phyloP scores from a whole-genome alignment of 2,888 invertebrate genomes.

The Drosophila atripex region DNA sequence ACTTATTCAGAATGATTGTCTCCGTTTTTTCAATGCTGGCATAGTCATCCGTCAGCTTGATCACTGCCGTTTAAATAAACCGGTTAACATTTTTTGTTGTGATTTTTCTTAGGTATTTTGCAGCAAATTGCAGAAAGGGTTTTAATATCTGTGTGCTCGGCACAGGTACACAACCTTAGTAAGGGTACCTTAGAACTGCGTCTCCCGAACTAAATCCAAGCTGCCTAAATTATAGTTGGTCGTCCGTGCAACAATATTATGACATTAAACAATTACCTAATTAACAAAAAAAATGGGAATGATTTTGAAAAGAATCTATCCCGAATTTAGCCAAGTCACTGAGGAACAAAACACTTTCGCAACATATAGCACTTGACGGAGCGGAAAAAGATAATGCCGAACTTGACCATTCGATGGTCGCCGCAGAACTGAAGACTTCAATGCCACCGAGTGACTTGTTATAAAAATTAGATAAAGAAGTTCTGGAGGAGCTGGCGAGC shows the following conservation, averaged over 20 bases:
- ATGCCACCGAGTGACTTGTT: conserved; percentile 62
- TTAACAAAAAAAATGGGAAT: conserved; percentile 12
- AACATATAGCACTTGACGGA: conserved; percentile 23
- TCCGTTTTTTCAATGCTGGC: conserved; percentile 60
- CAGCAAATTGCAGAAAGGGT: conserved; percentile 61
- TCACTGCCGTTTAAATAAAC: conserved; percentile 70
- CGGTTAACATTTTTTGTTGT: conserved; percentile 71
- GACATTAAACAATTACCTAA: conserved; percentile 35
- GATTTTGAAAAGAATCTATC: conserved; percentile 10
- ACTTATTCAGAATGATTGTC: conserved; percentile 64
- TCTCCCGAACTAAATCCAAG: neutral
- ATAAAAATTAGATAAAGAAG: conserved; percentile 75
- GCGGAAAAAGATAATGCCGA: conserved; percentile 49
- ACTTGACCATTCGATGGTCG: conserved; percentile 68
- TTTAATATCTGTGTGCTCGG: conserved; percentile 25
- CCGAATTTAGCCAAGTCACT: conserved; percentile 31
- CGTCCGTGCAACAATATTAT: conserved; percentile 1
- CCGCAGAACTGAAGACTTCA: conserved; percentile 70
- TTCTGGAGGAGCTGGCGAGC: conserved; percentile 57
- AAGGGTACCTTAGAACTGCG: neutral
- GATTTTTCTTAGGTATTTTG: conserved; percentile 75
- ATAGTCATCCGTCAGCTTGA: conserved; percentile 53
- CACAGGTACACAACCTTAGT: neutral
- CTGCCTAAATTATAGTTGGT: neutral
- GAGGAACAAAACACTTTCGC: conserved; percentile 41